These are phyloP conservation scores for Neotoxoptera formosana DNA, from an alignment of 1,140 invertebrate genomes.

Conservation along the genomic window DNA sequence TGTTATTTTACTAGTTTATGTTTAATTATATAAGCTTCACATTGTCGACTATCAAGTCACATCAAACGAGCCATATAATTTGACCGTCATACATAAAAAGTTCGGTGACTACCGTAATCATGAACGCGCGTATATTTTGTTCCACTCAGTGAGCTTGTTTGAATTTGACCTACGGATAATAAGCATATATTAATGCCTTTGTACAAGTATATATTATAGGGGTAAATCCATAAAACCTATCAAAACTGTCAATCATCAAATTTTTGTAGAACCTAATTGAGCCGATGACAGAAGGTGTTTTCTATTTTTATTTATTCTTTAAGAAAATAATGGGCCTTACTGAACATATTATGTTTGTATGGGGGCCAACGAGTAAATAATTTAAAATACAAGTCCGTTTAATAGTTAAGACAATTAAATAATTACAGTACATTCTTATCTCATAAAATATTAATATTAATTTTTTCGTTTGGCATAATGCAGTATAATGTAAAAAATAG, in stretches of 20 bases:
- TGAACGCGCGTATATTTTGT: neutral
- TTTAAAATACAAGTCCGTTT: too few relatives aligned
- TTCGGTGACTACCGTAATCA: neutral
- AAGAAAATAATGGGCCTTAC: too few relatives aligned
- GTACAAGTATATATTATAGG: neutral
- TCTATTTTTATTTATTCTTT: too few relatives aligned
- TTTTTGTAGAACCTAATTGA: neutral
- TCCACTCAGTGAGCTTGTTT: neutral
- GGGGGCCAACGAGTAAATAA: too few relatives aligned
- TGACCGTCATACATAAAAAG: neutral
- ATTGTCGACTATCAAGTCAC: neutral
- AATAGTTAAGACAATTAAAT: too few relatives aligned
- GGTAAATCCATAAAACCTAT: neutral
- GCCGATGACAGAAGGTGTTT: neutral
- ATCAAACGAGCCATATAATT: conserved; percentile 1
- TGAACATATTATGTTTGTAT: too few relatives aligned
- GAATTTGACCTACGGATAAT: neutral
- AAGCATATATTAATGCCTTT: neutral
- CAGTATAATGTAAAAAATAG: too few relatives aligned
- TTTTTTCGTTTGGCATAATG: too few relatives aligned
- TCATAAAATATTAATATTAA: too few relatives aligned
- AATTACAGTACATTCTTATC: too few relatives aligned
- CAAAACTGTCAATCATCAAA: neutral
- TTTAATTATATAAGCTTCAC: neutral
- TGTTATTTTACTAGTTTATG: neutral